Evolutionary conservation across 2,797 vertebrate genomes (phyloP), one percentile per base, ranked within the genome.

Genomic region (Rallus crepitans): DNA sequence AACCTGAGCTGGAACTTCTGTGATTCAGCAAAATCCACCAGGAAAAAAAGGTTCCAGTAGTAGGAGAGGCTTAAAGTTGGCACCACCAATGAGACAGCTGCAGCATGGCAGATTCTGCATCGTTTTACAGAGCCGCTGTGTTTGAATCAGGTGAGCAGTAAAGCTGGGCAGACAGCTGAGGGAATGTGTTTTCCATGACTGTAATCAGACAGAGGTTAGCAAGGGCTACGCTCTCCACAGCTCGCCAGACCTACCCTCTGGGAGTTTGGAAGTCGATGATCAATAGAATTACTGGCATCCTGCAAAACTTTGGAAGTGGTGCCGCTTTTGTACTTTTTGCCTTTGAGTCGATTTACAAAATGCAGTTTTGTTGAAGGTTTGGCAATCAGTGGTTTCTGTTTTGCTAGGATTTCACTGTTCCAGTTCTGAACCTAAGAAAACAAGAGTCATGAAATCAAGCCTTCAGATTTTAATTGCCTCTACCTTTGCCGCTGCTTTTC

Each of bases 291-390:
- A 97, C 99, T 99, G 97, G 99, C 97, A 94, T 99, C 99, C 92
- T 99, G 99, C 86, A 99, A 98, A 82, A 99, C 98, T 96, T 99
- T 99, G 78, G 98, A 98, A 93, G 98, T 97, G 75, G 98, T 95
- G 17, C 98, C 94, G 6, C 91, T 93, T 98, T 99, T 99, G 96
- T 98, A 98, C 95, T 99, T 99, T 96, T 99, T 99, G 88, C 99
- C 99, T 88, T 99, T 99, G 68, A 99, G 97, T 88, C 99, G 99
- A 95, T 96, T 99, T 94, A 99, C 98, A 90, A 99, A 99, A 96
- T 99, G 99, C n/a, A 99, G 98, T 97, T 99, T 99, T 94, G 99
- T 98, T 91, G 99, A 99, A 91, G 97, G 98, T 97, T 99, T 99
- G 73, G 98, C 97, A 96, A 99, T 68, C 33, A 98, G 97, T 35